Evolutionary conservation across 2,113 vertebrate genomes (phyloP).

Genomic region (Rallus limicola): DNA sequence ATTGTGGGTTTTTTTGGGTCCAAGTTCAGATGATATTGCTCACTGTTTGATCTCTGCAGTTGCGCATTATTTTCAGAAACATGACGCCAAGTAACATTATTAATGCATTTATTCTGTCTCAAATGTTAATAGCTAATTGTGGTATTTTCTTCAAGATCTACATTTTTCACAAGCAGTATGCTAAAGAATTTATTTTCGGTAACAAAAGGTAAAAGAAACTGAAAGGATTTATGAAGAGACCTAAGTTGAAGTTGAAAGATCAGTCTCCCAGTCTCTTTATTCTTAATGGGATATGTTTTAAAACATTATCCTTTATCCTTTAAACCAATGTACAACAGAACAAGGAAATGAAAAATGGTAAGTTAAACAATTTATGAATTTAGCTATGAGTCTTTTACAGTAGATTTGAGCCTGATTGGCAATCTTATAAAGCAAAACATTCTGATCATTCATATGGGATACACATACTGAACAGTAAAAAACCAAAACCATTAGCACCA

Average conservation of each 20-base stretch:
- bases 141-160: background rate
- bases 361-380: background rate
- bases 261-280: background rate
- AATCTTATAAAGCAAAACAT: background rate
- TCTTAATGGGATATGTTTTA: background rate
- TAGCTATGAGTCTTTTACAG: background rate
- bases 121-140: background rate
- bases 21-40: background rate
- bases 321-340: background rate
- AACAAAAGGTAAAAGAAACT: background rate
- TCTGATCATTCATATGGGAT: background rate
- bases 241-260: background rate
- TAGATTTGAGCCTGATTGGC: background rate
- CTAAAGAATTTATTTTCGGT: background rate
- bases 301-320: background rate
- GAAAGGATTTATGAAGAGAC: background rate
- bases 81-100: background rate
- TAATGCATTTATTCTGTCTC: background rate
- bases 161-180: background rate
- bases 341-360: background rate
- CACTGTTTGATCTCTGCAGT: background rate
- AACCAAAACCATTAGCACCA: background rate
- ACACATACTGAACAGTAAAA: background rate
- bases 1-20: background rate
- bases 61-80: background rate